A percentile compares a stretch with the other conserved stretches of the same genome.
Evolutionary conservation across 2,888 invertebrate genomes (phyloP).

Genomic region (Meteorus colon): DNA sequence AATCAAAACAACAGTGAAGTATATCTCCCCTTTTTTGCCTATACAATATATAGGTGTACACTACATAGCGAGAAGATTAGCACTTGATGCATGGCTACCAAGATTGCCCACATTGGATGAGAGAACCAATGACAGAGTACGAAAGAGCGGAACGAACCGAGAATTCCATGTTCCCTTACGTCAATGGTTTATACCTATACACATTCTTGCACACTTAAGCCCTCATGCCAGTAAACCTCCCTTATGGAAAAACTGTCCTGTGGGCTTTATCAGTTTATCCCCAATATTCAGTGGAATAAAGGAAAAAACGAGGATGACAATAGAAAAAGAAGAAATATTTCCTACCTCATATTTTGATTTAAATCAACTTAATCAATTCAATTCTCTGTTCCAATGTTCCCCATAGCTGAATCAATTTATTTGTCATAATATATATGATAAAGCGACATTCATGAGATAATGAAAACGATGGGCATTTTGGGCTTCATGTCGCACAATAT

Average conservation of each 20-base stretch:
- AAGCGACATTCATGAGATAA: background rate
- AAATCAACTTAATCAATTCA: slow-evolving; percentile 6
- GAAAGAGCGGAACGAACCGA: slow-evolving; percentile 1
- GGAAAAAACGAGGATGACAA: background rate
- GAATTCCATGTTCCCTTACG: slow-evolving; percentile 24
- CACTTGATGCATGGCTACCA: slow-evolving; percentile 61
- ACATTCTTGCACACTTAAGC: slow-evolving; percentile 52
- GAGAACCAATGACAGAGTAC: slow-evolving; percentile 35
- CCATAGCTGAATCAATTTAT: background rate
- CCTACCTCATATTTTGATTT: background rate
- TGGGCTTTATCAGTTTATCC: slow-evolving; percentile 45
- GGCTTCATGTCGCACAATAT: background rate
- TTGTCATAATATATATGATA: background rate
- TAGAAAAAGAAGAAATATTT: too few relatives aligned
- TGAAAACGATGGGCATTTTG: background rate
- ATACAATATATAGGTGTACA: slow-evolving; percentile 47
- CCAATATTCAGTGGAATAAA: slow-evolving; percentile 29
- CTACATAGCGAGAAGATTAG: slow-evolving; percentile 60
- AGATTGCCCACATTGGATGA: slow-evolving; percentile 54
- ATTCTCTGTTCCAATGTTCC: background rate
- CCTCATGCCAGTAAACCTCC: slow-evolving; percentile 40
- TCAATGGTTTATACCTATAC: slow-evolving; percentile 45
- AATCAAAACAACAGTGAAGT: slow-evolving; percentile 55
- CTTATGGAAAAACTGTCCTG: slow-evolving; percentile 47
- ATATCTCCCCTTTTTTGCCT: slow-evolving; percentile 37